Percentiles rank a stretch among this genome's conserved stretches.
These are phyloP conservation scores for Gymnoscopelus braueri DNA, from an alignment of 2,797 vertebrate genomes.

Conservation along the genomic window DNA sequence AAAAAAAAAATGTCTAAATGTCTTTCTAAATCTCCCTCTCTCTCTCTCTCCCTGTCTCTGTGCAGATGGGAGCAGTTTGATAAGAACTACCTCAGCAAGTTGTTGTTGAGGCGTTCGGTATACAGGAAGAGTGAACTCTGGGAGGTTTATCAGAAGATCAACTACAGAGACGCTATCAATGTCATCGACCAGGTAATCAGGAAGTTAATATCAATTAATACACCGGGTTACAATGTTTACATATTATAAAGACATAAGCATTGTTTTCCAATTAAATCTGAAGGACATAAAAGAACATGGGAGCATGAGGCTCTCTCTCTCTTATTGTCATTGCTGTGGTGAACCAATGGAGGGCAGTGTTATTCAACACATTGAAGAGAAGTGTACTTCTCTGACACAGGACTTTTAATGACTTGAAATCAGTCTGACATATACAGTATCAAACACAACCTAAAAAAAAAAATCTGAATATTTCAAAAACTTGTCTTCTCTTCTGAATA, in stretches of 20 bases:
- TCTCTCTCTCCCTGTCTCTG: background rate
- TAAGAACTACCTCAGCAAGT: slow-evolving; percentile 95
- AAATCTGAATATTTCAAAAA: too few relatives aligned
- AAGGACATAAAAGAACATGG: background rate
- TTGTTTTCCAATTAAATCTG: background rate
- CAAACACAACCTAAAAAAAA: too few relatives aligned
- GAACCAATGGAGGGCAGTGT: slow-evolving; percentile 35
- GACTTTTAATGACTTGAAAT: too few relatives aligned
- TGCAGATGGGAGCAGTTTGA: slow-evolving; percentile 97
- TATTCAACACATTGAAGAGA: slow-evolving; percentile 25
- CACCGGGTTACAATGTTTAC: background rate
- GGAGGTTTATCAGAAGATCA: slow-evolving; percentile 98
- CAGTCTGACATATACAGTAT: too few relatives aligned
- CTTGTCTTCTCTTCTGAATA: too few relatives aligned
- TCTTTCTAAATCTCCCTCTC: background rate
- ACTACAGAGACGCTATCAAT: slow-evolving; percentile 95
- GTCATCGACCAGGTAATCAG: slow-evolving; percentile 90
- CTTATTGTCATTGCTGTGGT: background rate
- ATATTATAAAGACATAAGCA: background rate
- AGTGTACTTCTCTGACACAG: background rate
- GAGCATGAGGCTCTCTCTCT: background rate
- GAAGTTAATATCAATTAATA: background rate
- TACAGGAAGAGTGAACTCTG: slow-evolving; percentile 94
- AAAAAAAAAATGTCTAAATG: too few relatives aligned
- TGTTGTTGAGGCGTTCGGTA: slow-evolving; percentile 92